Base-by-base conservation (phyloP, 2,888 invertebrate genomes). In the Perizoma flavofasciatum region DNA sequence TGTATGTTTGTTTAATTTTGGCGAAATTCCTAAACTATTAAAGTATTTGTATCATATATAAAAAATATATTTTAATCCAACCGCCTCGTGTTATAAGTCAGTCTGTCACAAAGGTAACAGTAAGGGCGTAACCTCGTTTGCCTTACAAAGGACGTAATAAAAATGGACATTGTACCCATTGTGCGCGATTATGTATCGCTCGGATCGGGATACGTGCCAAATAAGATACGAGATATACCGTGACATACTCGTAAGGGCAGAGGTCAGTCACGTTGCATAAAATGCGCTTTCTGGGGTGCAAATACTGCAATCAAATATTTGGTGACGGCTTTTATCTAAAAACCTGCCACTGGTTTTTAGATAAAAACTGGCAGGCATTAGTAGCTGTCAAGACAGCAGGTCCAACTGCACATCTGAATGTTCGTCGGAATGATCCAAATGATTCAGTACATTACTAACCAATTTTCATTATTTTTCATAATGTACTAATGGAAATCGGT, bases 91-190 rank as follows among this genome's bases (percentile, higher is more conserved):
- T 75, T 67, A 50, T 55, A 62, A 62, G 52, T 47, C 64, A 65
- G 59, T 49, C 63, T 61, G 59, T 62, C 62, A 62, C 62, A 62
- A 62, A 62, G 58, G 62, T 71, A 61, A 61, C 61, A 46, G 54
- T 39, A 43, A 68, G 63, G 69, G 64, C 66, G 71, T 71, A 74
- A 75, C 79, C 78, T 77, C 73, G 75, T 78, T 80, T 74, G 77
- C 78, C 78, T 78, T 75, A 81, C 82, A 83, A 82, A 81, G 79
- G 81, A 76, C 78, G 78, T 82, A 82, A 83, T 79, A 81, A 78
- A 81, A 79, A 78, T 79, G 75, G 75, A 76, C 73, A 72, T 65
- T 64, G 66, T 62, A 62, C 47, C 63, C 59, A 64, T 58, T 62
- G 62, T 55, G 49, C 37, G 48, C 41, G 62, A 62, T 55, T 62